Evolutionary conservation across 1,140 invertebrate genomes (phyloP).

Genomic region (Cecropterus lyciades): DNA sequence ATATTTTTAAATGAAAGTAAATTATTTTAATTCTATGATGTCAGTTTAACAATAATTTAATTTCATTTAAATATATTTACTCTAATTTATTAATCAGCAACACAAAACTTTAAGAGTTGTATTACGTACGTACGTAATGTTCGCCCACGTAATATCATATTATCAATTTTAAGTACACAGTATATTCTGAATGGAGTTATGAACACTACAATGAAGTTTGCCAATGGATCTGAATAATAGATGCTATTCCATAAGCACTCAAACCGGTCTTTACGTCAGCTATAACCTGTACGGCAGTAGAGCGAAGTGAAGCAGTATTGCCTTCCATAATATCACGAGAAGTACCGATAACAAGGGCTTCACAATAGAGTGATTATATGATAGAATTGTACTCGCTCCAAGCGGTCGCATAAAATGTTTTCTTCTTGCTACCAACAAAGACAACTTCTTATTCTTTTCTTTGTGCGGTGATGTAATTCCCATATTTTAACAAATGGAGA

Average conservation of each 20-base stretch:
- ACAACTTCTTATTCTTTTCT: conserved; percentile 65
- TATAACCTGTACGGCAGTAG: conserved; percentile 9
- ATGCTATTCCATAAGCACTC: conserved; percentile 16
- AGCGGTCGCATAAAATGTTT: conserved; percentile 62
- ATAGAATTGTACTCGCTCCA: conserved; percentile 47
- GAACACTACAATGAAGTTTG: conserved; percentile 13
- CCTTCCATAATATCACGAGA: conserved; percentile 20
- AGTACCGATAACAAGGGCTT: conserved; percentile 34
- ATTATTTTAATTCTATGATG: too few species aligned
- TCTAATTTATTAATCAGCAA: too few species aligned
- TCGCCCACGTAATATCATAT: too few species aligned
- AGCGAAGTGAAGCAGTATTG: conserved; percentile 9
- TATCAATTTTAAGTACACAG: not conserved
- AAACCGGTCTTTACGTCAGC: conserved; percentile 12
- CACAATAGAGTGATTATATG: conserved; percentile 54
- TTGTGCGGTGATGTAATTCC: conserved; percentile 62
- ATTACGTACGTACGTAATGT: too few species aligned
- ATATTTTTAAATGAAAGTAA: too few species aligned
- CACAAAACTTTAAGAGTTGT: too few species aligned
- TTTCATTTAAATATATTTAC: too few species aligned
- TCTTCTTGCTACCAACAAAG: conserved; percentile 59
- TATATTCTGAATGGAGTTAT: too few species aligned
- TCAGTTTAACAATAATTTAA: too few species aligned
- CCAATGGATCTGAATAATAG: conserved; percentile 16
- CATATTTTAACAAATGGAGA: conserved; percentile 74